Conservation (phyloP, 2,888 invertebrate genomes). For the Lithosia quadra region DNA sequence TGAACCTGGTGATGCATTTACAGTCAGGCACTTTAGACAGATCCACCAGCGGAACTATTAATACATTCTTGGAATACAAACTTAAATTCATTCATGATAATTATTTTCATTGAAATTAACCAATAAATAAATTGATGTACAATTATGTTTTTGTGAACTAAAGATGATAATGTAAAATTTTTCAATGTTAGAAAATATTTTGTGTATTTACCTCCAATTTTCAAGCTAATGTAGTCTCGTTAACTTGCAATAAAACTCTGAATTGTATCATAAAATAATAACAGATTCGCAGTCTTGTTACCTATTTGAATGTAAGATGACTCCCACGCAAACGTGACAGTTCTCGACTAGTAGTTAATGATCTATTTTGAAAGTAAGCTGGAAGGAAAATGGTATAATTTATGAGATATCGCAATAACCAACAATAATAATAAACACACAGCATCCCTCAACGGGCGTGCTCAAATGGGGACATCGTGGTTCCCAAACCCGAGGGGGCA, state of each 20-base stretch:
- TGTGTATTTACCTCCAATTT: too few species aligned
- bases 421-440: too few species aligned
- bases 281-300: slow-evolving; percentile 8
- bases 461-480: too few species aligned
- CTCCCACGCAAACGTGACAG: slow-evolving; percentile 74
- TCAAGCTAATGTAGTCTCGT: not conserved
- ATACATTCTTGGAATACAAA: too few species aligned
- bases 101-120: too few species aligned
- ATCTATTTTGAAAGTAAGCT: slow-evolving; percentile 73
- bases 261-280: slow-evolving; percentile 11
- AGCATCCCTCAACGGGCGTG: too few species aligned
- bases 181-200: too few species aligned
- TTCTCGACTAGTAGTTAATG: slow-evolving; percentile 62
- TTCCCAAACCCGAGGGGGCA: too few species aligned
- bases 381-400: slow-evolving; percentile 42
- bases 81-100: too few species aligned
- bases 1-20: not conserved
- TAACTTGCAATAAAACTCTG: slow-evolving; percentile 4
- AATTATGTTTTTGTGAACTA: too few species aligned
- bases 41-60: not conserved
- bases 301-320: slow-evolving; percentile 55
- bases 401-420: slow-evolving; percentile 24
- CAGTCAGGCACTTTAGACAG: not conserved
- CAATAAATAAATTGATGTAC: too few species aligned
- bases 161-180: too few species aligned